phyloP scores from a whole-genome alignment of 2,113 vertebrate genomes.

The Tyrannus savana region DNA sequence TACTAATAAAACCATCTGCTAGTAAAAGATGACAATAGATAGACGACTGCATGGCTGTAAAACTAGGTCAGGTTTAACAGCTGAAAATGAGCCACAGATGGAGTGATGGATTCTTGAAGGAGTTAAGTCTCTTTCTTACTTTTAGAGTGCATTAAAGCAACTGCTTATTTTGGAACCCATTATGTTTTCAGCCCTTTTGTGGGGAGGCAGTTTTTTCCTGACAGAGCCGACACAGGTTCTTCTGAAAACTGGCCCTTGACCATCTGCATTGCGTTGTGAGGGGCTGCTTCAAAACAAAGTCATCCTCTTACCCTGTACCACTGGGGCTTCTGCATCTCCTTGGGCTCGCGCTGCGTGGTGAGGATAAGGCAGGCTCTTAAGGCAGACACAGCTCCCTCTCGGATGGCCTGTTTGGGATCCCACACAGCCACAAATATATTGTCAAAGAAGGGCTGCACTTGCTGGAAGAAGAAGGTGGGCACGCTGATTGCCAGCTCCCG shows the following conservation, averaged over 20 bases:
- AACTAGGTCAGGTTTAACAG: not conserved
- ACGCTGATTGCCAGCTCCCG: slow-evolving; percentile 95
- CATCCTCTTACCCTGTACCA: slow-evolving; percentile 91
- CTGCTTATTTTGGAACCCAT: not conserved
- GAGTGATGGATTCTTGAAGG: not conserved
- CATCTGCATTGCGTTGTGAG: not conserved
- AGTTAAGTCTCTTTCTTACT: not conserved
- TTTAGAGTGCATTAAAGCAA: not conserved
- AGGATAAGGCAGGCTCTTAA: slow-evolving; percentile 94
- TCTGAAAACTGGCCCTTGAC: not conserved
- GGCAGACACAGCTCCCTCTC: slow-evolving; percentile 95
- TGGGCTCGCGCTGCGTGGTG: slow-evolving; percentile 95
- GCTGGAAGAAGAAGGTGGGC: slow-evolving; percentile 99
- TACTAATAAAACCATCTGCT: not conserved
- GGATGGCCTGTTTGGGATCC: slow-evolving; percentile 98
- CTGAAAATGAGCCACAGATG: not conserved
- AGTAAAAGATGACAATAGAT: not conserved
- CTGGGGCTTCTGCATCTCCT: slow-evolving; percentile 99
- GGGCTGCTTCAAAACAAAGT: not conserved
- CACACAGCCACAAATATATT: slow-evolving; percentile 97
- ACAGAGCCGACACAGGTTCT: not conserved
- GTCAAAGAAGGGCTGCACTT: slow-evolving; percentile 98
- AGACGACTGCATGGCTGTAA: not conserved
- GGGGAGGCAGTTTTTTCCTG: not conserved
- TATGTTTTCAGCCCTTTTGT: not conserved